phyloP scores from a whole-genome alignment of 2,888 invertebrate genomes.

The Pterobdella sp. region DNA sequence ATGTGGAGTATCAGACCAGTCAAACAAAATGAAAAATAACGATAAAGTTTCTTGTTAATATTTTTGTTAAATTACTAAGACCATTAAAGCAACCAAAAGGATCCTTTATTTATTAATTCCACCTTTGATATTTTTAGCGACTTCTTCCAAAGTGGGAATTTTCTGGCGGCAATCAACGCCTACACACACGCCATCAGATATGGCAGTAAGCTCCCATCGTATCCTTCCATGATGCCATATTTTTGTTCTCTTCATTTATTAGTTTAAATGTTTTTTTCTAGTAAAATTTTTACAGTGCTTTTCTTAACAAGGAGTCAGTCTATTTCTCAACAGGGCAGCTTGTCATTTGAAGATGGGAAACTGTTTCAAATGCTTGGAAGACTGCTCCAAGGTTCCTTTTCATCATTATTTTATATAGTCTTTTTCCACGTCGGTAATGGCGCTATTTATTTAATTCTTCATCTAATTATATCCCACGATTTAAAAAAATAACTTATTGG shows the following conservation, averaged over 20 bases:
- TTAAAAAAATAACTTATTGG: too few species aligned
- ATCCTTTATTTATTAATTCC: too few species aligned
- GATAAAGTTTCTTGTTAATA: not conserved
- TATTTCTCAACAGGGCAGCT: conserved; percentile 69
- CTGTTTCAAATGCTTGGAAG: conserved; percentile 63
- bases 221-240: conserved; percentile 35
- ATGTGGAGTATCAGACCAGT: too few species aligned
- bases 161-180: conserved; percentile 71
- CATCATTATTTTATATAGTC: not conserved
- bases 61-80: not conserved
- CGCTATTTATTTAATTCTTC: not conserved
- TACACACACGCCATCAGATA: conserved; percentile 70
- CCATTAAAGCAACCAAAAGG: not conserved
- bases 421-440: not conserved
- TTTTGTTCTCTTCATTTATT: not conserved
- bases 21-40: too few species aligned
- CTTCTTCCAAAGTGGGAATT: conserved; percentile 68
- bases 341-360: conserved; percentile 72
- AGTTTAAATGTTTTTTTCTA: not conserved
- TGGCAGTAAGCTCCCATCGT: conserved; percentile 64
- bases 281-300: not conserved
- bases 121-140: too few species aligned
- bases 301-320: conserved; percentile 35
- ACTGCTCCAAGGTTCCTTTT: conserved; percentile 55
- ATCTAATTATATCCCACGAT: too few species aligned